These are phyloP conservation scores for Melopsittacus undulatus DNA, from an alignment of 2,797 vertebrate species.

Conservation along the genomic window DNA sequence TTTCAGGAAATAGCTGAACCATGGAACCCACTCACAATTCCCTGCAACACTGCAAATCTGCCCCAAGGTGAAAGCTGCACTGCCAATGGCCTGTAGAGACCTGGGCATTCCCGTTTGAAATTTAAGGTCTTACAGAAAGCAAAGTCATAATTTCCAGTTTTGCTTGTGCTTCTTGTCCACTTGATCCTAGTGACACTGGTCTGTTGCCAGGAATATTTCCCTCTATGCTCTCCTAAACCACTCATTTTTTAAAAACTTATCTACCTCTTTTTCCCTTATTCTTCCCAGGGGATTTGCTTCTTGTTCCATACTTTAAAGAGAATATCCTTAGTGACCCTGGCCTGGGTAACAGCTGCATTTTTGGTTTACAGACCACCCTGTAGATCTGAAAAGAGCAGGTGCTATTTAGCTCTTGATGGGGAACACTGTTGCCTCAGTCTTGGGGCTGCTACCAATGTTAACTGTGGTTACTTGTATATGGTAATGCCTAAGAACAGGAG, in stretches of 20 bases:
- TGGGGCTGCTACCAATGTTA: not conserved
- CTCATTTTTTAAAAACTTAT: not conserved
- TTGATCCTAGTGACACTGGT: not conserved
- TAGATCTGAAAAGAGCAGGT: not conserved
- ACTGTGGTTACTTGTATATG: not conserved
- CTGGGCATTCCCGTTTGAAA: not conserved
- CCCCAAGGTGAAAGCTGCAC: not conserved
- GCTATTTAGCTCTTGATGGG: not conserved
- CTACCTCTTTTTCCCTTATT: not conserved
- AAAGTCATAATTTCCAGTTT: not conserved
- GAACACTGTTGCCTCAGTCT: not conserved
- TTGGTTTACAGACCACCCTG: not conserved
- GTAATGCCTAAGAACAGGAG: not conserved
- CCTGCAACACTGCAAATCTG: not conserved
- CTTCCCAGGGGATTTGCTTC: not conserved
- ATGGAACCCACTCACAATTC: not conserved
- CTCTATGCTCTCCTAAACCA: not conserved
- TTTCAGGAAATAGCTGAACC: not conserved
- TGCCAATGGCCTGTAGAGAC: accelerated
- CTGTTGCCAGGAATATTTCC: not conserved
- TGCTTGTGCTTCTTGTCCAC: not conserved
- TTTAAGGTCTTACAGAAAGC: not conserved
- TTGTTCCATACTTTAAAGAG: not conserved
- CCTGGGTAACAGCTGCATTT: not conserved
- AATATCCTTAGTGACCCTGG: not conserved